Percentiles rank a stretch among this genome's conserved stretches.
Evolutionary conservation across 2,888 invertebrate genomes (phyloP).

Genomic region (Eurois occulta): DNA sequence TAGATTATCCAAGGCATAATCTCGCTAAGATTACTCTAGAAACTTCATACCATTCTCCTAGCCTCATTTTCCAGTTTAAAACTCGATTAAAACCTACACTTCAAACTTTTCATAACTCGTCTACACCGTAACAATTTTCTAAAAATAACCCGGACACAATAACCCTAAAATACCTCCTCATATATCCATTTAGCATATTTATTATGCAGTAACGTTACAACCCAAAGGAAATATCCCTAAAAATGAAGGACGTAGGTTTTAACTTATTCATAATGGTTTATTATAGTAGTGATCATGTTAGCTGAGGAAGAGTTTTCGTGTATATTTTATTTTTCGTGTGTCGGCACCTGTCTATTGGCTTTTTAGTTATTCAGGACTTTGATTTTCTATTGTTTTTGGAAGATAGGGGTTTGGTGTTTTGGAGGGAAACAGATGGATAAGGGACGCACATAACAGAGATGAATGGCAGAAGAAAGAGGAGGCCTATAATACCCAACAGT

Average conservation of each 20-base stretch:
- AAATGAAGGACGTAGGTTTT: constrained; percentile 57
- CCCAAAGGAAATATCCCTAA: constrained; percentile 55
- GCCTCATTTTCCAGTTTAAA: background rate
- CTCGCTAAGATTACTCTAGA: background rate
- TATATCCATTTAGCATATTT: constrained; percentile 55
- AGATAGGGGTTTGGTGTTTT: background rate
- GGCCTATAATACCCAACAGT: background rate
- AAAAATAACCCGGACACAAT: constrained; percentile 44
- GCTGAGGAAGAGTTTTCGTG: constrained; percentile 69
- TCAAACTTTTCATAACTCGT: constrained; percentile 9
- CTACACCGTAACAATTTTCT: constrained; percentile 7
- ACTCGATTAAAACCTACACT: constrained; percentile 2
- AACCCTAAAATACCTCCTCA: constrained; percentile 45
- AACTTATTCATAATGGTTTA: constrained; percentile 71
- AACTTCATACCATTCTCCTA: background rate
- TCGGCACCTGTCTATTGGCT: constrained; percentile 70
- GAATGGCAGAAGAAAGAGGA: background rate
- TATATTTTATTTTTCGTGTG: constrained; percentile 67
- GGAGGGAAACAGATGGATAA: background rate
- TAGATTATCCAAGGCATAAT: background rate
- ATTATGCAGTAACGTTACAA: constrained; percentile 55
- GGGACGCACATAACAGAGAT: background rate
- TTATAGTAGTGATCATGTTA: constrained; percentile 78
- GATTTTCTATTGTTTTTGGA: background rate
- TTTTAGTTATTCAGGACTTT: background rate